Evolutionary conservation across 2,888 invertebrate species (phyloP).

Genomic region (Labia minor): DNA sequence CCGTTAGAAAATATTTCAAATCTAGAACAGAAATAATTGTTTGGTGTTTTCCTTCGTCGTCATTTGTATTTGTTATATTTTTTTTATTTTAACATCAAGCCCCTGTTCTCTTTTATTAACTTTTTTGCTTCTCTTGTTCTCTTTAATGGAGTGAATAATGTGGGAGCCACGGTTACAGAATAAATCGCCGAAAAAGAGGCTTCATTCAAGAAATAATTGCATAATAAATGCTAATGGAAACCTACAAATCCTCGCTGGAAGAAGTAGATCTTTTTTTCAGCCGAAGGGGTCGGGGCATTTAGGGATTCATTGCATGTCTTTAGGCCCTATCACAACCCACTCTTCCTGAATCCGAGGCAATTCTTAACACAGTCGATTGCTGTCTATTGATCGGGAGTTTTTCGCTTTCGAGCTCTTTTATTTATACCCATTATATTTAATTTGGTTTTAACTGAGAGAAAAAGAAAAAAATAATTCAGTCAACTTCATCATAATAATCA

Average conservation of each 20-base stretch:
- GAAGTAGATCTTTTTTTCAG: background rate
- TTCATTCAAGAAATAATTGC: background rate
- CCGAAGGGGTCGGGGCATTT: background rate
- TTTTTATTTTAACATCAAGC: too few relatives aligned
- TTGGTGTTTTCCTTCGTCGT: background rate
- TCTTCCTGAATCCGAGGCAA: background rate
- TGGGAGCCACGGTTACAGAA: background rate
- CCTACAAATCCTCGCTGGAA: background rate
- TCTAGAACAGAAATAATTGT: too few relatives aligned
- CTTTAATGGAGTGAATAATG: constrained; percentile 13
- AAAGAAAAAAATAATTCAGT: too few relatives aligned
- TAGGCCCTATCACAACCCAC: background rate
- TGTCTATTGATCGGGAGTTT: background rate
- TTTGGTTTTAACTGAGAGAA: too few relatives aligned
- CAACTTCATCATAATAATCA: background rate
- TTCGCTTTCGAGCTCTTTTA: background rate
- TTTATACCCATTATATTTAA: too few relatives aligned
- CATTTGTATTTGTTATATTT: background rate
- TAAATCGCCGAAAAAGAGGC: constrained; percentile 13
- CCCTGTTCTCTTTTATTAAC: constrained; percentile 7
- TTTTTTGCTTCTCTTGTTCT: constrained; percentile 2
- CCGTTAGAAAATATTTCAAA: too few relatives aligned
- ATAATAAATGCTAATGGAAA: constrained; percentile 13
- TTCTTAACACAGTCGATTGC: background rate
- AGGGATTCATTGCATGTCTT: background rate